Percentiles rank a stretch among this genome's conserved stretches.
Conservation (phyloP, 2,888 invertebrate species). For the Apodemia duryi region DNA sequence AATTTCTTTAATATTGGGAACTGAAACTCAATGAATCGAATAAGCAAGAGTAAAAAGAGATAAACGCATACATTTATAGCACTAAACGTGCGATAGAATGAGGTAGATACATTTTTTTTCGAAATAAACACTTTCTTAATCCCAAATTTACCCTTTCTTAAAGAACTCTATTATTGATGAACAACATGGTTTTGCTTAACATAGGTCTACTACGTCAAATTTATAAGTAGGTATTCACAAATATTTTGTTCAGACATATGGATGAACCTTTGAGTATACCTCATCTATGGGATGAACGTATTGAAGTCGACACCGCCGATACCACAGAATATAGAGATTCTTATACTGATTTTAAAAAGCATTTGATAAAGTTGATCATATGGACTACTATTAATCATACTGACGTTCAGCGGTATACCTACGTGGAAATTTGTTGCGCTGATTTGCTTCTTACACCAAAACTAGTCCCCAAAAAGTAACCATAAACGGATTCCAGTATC, state of each 20-base stretch:
- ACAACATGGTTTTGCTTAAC: conserved; percentile 13
- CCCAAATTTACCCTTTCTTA: conserved; percentile 3
- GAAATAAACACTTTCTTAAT: too few relatives aligned
- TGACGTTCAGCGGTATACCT: neutral
- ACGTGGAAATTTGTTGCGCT: neutral
- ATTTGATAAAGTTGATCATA: neutral
- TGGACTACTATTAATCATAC: neutral
- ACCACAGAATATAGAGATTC: too few relatives aligned
- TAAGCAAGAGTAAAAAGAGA: too few relatives aligned
- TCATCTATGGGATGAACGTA: neutral
- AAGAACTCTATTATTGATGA: neutral
- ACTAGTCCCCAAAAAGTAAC: neutral
- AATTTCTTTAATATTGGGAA: too few relatives aligned
- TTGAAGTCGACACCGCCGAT: neutral
- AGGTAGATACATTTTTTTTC: too few relatives aligned
- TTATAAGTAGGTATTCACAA: neutral
- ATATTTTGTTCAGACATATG: neutral
- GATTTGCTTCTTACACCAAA: neutral
- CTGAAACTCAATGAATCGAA: too few relatives aligned
- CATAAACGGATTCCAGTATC: neutral
- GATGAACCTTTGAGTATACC: neutral
- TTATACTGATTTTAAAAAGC: neutral
- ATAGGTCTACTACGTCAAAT: neutral
- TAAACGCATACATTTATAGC: too few relatives aligned
- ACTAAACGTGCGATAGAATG: too few relatives aligned